Evolutionary conservation across 1,140 invertebrate genomes (phyloP).

Genomic region (Melitaea cinxia): DNA sequence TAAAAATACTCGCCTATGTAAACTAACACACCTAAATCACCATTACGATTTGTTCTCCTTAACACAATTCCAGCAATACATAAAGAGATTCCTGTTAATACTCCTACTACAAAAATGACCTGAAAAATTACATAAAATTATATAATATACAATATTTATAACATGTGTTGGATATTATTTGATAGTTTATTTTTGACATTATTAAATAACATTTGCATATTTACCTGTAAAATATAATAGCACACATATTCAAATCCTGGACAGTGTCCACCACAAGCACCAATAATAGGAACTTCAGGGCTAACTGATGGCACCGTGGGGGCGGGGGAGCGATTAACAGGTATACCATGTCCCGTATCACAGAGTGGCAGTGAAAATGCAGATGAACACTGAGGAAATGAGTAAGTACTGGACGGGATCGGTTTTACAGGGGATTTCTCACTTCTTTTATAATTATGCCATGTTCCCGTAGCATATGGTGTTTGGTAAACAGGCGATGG

Average conservation of each 20-base stretch:
- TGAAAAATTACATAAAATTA: constrained; percentile 21
- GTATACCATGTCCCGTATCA: constrained; percentile 56
- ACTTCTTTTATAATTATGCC: constrained; percentile 59
- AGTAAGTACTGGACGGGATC: constrained; percentile 50
- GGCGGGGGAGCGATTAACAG: constrained; percentile 51
- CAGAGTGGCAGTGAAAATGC: constrained; percentile 68
- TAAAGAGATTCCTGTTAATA: constrained; percentile 83
- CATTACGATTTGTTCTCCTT: constrained; percentile 81
- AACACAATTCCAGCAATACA: constrained; percentile 84
- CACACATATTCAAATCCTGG: constrained; percentile 86
- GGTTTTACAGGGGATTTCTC: constrained; percentile 47
- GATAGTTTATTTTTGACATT: background rate
- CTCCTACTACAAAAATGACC: constrained; percentile 84
- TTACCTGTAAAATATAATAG: constrained; percentile 85
- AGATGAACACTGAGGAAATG: constrained; percentile 69
- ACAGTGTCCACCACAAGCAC: constrained; percentile 85
- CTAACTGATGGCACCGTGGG: constrained; percentile 64
- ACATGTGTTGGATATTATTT: background rate
- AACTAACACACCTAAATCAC: constrained; percentile 84
- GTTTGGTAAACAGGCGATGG: constrained; percentile 77
- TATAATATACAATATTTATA: background rate
- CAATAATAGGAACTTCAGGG: constrained; percentile 79
- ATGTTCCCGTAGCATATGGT: constrained; percentile 65
- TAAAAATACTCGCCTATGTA: constrained; percentile 81
- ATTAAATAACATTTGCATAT: background rate